Base-by-base conservation (phyloP, 2,888 invertebrate species). In the Agriopis leucophaearia region DNA sequence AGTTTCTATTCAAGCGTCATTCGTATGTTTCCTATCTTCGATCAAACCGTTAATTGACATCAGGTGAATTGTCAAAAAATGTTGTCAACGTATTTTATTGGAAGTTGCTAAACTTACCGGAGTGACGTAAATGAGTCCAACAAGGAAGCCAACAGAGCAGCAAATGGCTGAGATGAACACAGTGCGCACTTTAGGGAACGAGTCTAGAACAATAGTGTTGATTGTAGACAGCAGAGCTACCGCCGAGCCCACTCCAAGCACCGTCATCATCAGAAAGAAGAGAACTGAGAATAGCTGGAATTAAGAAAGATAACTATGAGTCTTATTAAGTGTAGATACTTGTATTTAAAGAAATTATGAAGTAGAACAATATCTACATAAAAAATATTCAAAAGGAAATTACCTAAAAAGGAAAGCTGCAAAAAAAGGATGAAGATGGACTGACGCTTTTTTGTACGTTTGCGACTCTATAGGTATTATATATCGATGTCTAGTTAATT, bases 261-360 rank as follows among this genome's bases (percentile, higher is more conserved):
- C 96, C 69, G 96, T 95, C 88, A 97, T 92, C 97, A 97, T 97
- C 77, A 97, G 90, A 94, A 97, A 97, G 91, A 97, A 97, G 10
- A 97, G 87, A 1, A 96, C 96, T 0, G 97, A 94, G 86, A 97
- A 97, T 36, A 97, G 83, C 95, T 96, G 88, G 13, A 90, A 91
- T 0, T 13, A n/a, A 52, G 12, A 47, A 12, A 18, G 1, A 47
- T 7, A 47, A 16, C 16, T 4, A 0, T 6, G 1, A 15, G 8
- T 10, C 9, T 3, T 13, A 42, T 40, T 40, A 40, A 2, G 40
- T 10, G 10, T 9, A 10, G 40, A n/a, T n/a, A n/a, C n/a, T n/a
- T n/a, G n/a, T n/a, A n/a, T n/a, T n/a, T n/a, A n/a, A n/a, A n/a
- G n/a, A n/a, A n/a, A n/a, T n/a, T n/a, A n/a, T n/a, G n/a, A n/a